Evolutionary conservation across 2,113 vertebrate genomes (phyloP), one percentile per base, ranked within the genome.

Genomic region (Muntiacus muntjak): DNA sequence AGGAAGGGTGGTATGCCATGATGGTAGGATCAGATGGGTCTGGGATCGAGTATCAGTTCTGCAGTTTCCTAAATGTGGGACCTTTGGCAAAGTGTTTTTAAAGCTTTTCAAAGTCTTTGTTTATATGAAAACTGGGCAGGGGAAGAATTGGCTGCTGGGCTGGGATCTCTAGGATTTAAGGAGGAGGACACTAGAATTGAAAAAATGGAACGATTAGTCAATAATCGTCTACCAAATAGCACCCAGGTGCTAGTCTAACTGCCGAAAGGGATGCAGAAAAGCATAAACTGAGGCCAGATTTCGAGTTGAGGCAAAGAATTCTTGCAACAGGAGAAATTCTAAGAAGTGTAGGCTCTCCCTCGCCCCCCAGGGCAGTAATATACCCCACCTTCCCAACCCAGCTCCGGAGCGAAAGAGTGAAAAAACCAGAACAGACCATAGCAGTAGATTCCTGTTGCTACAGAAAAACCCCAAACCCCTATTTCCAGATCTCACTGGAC

Each of bases 1-100:
- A 60, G 43, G 13, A 3, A 36, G 62, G 13, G 13, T 17, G 26
- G 6, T 1, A 1, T 15, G 64, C 30, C 25, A 0, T 1, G 17
- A 23, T 13, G 78, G 45, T 33, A 12, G 79, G 23, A 3, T 25
- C 33, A 6, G 57, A 6, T 1, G 57, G 7, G 5, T 4, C 76
- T 54, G 83, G 40, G 28, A 30, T 7, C 58, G 26, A 71, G 54
- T n/a, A 4, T 33, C 30, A 43, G 10, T 21, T 82, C 50, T 87
- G 21, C 13, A 9, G 21, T 71, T 87, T 81, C 21, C 50, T 85
- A 36, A 19, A 33, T 25, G 45, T 58, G 36, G 21, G 16, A 54
- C 16, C 23, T 74, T 16, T 13, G 60, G 5, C 45, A 76, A 93
- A 71, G 4, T 3, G 10, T 14, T 88, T 86, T 52, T n/a, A 71